phyloP scores from a whole-genome alignment of 2,113 vertebrate genomes.

The Puntigrus tetrazona region DNA sequence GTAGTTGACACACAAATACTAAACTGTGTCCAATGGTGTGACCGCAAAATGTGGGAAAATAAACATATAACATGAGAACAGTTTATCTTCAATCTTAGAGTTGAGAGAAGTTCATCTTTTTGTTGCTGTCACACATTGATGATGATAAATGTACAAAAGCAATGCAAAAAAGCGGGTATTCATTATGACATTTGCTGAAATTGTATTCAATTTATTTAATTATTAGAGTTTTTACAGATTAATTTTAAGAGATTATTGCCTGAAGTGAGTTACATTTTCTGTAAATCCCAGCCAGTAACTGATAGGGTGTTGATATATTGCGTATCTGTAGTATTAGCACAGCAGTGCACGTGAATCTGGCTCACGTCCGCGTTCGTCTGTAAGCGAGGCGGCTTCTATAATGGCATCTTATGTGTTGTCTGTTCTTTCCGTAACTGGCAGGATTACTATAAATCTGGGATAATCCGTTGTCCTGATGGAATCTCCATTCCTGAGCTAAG shows the following conservation, averaged over 20 bases:
- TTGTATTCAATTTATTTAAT: not conserved
- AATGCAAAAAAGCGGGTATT: no score
- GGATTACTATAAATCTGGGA: constrained; percentile 99
- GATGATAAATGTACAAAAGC: no score
- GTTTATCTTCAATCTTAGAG: no score
- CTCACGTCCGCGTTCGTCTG: constrained; percentile 26
- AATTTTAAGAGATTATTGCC: not conserved
- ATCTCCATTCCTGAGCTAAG: constrained; percentile 98
- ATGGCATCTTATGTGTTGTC: constrained; percentile 51
- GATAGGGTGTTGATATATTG: not conserved
- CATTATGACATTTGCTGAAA: not conserved
- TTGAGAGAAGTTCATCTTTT: no score
- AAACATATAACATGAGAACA: no score
- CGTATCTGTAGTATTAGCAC: not conserved
- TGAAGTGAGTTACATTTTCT: no score
- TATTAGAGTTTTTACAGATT: not conserved
- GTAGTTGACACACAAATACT: no score
- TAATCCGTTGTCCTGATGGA: constrained; percentile 98
- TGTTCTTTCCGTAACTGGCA: constrained; percentile 68
- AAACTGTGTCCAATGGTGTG: no score
- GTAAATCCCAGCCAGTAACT: no score
- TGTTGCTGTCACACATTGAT: no score
- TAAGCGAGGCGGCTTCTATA: constrained; percentile 51
- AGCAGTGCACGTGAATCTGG: not conserved
- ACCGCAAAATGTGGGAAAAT: no score